Base-by-base conservation (phyloP, 1,140 invertebrate species). In the Sycophila sp. region DNA sequence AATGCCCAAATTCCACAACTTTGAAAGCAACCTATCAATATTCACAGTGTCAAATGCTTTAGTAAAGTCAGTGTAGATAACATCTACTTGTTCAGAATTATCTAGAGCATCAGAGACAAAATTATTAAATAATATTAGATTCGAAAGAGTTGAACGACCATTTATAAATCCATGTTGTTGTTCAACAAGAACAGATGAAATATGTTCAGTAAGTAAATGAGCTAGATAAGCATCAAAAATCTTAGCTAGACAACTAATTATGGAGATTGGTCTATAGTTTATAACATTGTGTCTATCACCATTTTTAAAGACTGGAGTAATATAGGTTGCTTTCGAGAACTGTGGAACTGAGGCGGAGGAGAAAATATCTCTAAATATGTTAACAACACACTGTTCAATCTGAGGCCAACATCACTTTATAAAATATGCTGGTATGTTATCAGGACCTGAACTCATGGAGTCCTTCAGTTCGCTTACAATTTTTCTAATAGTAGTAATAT, bases 41-140 rank as follows among this genome's bases (percentile, higher is more conserved):
- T 67, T 49, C 1, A 81, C 73, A 55, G 69, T 75, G 42, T 83
- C 77, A 65, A 83, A 81, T 5, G 76, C 77, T 47, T 81, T 81
- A 0, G 73, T 71, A 24, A 81, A 76, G 64, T 82, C 78, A 5
- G 78, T 79, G 47, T 81, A 79, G 5, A 78, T 65, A 0, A 73
- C 76, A 62, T 81, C 78, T 1, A 81, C 71, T 38, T 81, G 78
- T 8, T 26, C n/a, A 17, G 73, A 67, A 7, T 45, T 59, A 22
- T 78, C 74, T 15, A 79, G 49, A 10, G 72, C 64, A 30, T 47
- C 45, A 1, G 73, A 10, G 36, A 78, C 17, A 58, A 56, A 74
- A 24, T 78, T 65, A 19, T 67, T 73, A 42, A 77, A 76, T 15
- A 75, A 28, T 0, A 72, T 3, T 8, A 82, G 47, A 65, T 78